A percentile compares a stretch with the other conserved stretches of the same genome.
Evolutionary conservation across 2,797 vertebrate genomes (phyloP).

Genomic region (Hemitrygon akajei): DNA sequence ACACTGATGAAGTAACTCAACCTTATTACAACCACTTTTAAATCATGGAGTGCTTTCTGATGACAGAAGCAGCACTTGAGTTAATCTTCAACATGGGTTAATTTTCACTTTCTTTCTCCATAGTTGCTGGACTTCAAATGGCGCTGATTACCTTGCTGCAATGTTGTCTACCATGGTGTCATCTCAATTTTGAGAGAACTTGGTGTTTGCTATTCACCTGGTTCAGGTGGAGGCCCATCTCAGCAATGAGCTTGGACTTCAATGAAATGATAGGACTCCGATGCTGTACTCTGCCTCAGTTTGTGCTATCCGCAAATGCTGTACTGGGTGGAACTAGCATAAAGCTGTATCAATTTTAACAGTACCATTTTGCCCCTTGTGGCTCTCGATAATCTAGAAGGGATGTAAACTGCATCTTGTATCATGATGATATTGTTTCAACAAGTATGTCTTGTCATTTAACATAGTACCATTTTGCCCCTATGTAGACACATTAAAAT

Average conservation of each 20-base stretch:
- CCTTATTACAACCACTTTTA: neutral
- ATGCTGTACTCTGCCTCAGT: neutral
- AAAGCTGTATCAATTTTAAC: neutral
- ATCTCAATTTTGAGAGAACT: neutral
- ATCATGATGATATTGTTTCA: neutral
- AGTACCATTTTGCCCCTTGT: neutral
- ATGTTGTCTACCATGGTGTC: neutral
- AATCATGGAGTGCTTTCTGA: neutral
- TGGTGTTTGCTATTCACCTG: neutral
- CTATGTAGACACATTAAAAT: neutral
- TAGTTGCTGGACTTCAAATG: neutral
- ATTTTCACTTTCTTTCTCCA: neutral
- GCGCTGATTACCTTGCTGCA: neutral
- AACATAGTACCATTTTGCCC: neutral
- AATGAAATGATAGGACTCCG: neutral
- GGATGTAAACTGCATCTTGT: neutral
- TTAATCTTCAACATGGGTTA: neutral
- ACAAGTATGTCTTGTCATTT: neutral
- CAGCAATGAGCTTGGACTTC: neutral
- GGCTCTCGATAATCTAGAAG: neutral
- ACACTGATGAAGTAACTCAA: neutral
- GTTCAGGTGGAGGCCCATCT: neutral
- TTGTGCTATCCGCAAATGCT: neutral
- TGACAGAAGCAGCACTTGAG: neutral
- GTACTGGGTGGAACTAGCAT: neutral